Conservation (phyloP, 2,797 vertebrate species). For the Poecilia velifera region DNA sequence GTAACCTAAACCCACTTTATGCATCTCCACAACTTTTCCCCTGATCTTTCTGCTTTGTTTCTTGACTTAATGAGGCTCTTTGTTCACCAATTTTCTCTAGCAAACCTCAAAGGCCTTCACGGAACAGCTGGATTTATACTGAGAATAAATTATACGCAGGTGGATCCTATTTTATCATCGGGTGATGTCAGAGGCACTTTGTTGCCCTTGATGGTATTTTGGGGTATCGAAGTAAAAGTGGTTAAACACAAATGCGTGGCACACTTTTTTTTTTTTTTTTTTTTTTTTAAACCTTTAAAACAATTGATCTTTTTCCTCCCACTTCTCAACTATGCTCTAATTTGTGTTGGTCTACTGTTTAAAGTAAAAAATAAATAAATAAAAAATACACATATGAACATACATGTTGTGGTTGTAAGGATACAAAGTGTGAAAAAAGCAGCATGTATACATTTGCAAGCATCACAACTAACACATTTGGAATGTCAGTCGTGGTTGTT, state of each 20-base stretch:
- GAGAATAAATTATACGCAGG: too few relatives aligned
- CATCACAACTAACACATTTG: neutral
- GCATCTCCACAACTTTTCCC: neutral
- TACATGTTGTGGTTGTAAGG: neutral
- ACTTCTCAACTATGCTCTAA: neutral
- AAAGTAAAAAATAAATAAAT: neutral
- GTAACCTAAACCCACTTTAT: neutral
- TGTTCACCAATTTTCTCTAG: neutral
- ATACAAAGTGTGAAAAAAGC: neutral
- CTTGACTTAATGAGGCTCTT: neutral
- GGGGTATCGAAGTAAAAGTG: neutral
- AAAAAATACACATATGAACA: neutral
- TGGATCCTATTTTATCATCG: too few relatives aligned
- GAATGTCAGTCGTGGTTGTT: neutral
- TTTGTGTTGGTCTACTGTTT: neutral
- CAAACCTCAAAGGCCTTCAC: too few relatives aligned
- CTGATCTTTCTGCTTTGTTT: neutral
- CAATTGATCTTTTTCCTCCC: neutral
- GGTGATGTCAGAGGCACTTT: too few relatives aligned
- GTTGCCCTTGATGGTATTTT: neutral
- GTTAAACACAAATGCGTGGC: neutral
- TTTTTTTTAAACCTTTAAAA: neutral
- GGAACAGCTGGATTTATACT: too few relatives aligned
- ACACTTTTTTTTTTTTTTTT: neutral
- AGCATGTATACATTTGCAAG: neutral